Conservation (phyloP, 2,797 vertebrate species). For the Triplophysa yarkandensis region DNA sequence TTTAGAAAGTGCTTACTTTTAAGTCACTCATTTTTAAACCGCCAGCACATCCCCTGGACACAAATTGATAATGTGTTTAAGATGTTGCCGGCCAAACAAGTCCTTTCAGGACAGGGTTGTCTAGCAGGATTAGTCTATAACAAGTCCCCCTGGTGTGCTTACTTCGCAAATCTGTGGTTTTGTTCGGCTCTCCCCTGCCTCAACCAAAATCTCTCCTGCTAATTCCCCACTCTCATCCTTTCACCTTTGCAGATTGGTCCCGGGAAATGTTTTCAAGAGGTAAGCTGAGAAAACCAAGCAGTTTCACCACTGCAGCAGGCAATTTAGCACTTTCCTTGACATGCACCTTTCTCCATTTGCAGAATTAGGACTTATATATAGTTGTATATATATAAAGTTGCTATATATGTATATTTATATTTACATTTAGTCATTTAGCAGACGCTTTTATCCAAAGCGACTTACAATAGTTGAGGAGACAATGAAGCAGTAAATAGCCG, state of each 20-base stretch:
- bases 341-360: not conserved
- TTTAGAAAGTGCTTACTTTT: not conserved
- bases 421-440: too few species aligned
- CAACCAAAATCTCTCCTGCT: constrained; percentile 23
- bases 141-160: constrained; percentile 35
- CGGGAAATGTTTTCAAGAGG: constrained; percentile 7
- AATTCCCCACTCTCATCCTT: not conserved
- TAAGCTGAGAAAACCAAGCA: not conserved
- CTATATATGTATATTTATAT: too few species aligned
- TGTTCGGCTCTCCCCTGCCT: not conserved
- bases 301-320: not conserved
- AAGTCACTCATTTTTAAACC: not conserved
- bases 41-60: constrained; percentile 27
- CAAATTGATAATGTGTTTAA: constrained; percentile 43
- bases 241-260: constrained; percentile 32
- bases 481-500: too few species aligned
- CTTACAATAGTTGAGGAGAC: too few species aligned
- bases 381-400: too few species aligned
- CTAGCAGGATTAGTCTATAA: constrained; percentile 35
- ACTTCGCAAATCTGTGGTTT: constrained; percentile 26
- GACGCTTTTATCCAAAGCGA: too few species aligned
- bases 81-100: constrained; percentile 30
- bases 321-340: constrained; percentile 29
- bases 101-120: constrained; percentile 24
- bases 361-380: not conserved